phyloP scores from a whole-genome alignment of 2,797 vertebrate species.

The Anniella stebbinsi region DNA sequence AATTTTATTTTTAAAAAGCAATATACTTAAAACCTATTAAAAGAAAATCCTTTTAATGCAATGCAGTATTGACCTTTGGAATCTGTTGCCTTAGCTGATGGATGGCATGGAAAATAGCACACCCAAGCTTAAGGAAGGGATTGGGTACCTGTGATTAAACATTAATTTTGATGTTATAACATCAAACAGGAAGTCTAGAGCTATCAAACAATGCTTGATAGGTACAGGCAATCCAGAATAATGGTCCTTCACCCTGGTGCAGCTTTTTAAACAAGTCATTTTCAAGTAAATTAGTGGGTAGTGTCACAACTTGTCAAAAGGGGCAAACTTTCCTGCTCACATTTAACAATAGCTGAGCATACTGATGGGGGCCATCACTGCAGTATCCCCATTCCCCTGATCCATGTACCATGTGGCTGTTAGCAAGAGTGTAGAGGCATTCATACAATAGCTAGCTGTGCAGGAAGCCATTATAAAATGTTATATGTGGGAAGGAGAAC shows the following conservation, averaged over 20 bases:
- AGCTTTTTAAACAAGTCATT: neutral
- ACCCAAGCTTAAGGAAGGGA: neutral
- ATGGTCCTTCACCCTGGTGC: neutral
- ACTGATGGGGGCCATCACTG: neutral
- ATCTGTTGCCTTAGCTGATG: conserved; percentile 3
- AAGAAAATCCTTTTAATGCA: conserved; percentile 38
- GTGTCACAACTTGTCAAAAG: neutral
- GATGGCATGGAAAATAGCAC: neutral
- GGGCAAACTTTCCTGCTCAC: neutral
- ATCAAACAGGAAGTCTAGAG: neutral
- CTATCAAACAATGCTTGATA: neutral
- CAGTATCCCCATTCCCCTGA: neutral
- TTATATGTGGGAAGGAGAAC: neutral
- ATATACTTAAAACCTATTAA: conserved; percentile 37
- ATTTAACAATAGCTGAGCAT: neutral
- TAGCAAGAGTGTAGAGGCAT: neutral
- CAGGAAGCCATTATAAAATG: neutral
- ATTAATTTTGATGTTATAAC: neutral
- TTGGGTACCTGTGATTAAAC: neutral
- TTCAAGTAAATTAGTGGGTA: neutral
- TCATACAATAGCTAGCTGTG: neutral
- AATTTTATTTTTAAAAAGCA: conserved; percentile 17
- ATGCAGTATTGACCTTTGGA: conserved; percentile 28
- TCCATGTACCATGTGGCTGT: neutral
- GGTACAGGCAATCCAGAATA: neutral